Percentiles rank a stretch among this genome's conserved stretches.
Evolutionary conservation across 2,888 invertebrate genomes (phyloP).

Genomic region (Opisthograptis luteolata): DNA sequence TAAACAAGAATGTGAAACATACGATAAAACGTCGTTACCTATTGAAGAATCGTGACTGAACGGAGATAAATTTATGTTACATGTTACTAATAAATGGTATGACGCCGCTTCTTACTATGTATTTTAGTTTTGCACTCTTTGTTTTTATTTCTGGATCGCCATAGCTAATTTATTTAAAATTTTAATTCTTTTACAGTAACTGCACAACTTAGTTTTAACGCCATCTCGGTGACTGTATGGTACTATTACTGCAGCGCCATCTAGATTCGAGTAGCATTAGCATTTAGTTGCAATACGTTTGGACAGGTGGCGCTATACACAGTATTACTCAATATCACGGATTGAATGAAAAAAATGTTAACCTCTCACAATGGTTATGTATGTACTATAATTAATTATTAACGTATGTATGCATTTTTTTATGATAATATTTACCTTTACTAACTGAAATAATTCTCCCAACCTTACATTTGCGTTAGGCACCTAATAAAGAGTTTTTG

Average conservation of each 20-base stretch:
- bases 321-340: too few species aligned
- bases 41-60: constrained; percentile 32
- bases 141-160: constrained; percentile 22
- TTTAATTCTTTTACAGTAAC: too few species aligned
- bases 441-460: too few species aligned
- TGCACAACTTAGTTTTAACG: constrained; percentile 29
- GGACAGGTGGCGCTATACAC: constrained; percentile 46
- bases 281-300: background rate
- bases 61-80: constrained; percentile 25
- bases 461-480: too few species aligned
- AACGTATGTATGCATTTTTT: too few species aligned
- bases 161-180: constrained; percentile 12
- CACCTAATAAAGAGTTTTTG: too few species aligned
- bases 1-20: constrained; percentile 15
- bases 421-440: too few species aligned
- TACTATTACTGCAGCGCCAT: constrained; percentile 46
- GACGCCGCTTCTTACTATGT: constrained; percentile 20
- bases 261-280: constrained; percentile 59
- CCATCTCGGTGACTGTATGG: constrained; percentile 31
- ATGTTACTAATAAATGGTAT: constrained; percentile 28
- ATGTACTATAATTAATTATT: too few species aligned
- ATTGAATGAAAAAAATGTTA: too few species aligned
- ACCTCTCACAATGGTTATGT: too few species aligned
- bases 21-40: constrained; percentile 15
- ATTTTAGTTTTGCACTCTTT: constrained; percentile 18